These are phyloP conservation scores for Drosophila persimilis DNA, from an alignment of 1,140 invertebrate genomes.

Conservation along the genomic window DNA sequence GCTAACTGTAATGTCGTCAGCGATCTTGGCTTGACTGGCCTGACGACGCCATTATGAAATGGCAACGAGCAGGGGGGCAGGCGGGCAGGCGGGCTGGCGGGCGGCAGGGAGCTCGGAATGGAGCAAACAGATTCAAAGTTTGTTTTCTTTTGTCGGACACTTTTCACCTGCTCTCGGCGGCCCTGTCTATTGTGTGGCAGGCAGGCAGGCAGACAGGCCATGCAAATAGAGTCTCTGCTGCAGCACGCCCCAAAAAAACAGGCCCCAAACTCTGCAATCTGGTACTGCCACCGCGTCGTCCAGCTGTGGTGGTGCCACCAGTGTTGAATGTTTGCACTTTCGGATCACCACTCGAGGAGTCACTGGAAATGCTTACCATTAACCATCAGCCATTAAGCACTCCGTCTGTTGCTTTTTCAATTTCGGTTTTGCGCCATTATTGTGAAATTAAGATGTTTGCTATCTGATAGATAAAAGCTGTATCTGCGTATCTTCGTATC, in stretches of 20 bases:
- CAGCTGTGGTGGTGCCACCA: conserved; percentile 69
- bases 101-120: conserved; percentile 11
- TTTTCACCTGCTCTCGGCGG: conserved; percentile 66
- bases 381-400: conserved; percentile 31
- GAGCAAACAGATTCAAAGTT: conserved; percentile 65
- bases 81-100: background rate
- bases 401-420: conserved; percentile 57
- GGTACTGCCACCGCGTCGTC: conserved; percentile 35
- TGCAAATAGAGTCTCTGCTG: conserved; percentile 54
- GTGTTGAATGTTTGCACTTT: conserved; percentile 80
- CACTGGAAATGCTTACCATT: conserved; percentile 48
- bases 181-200: conserved; percentile 46
- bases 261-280: conserved; percentile 38
- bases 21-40: conserved; percentile 59
- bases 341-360: conserved; percentile 41
- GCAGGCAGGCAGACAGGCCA: conserved; percentile 45
- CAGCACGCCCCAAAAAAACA: conserved; percentile 41
- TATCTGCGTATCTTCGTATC: conserved; percentile 11
- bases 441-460: conserved; percentile 76
- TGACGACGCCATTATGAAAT: conserved; percentile 78
- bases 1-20: conserved; percentile 76
- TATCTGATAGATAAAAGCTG: too few relatives aligned
- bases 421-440: conserved; percentile 69
- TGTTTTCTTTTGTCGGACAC: conserved; percentile 67
- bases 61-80: conserved; percentile 18